Base-by-base conservation (phyloP, 2,888 invertebrate species). In the Caenorhabditis panamensis region DNA sequence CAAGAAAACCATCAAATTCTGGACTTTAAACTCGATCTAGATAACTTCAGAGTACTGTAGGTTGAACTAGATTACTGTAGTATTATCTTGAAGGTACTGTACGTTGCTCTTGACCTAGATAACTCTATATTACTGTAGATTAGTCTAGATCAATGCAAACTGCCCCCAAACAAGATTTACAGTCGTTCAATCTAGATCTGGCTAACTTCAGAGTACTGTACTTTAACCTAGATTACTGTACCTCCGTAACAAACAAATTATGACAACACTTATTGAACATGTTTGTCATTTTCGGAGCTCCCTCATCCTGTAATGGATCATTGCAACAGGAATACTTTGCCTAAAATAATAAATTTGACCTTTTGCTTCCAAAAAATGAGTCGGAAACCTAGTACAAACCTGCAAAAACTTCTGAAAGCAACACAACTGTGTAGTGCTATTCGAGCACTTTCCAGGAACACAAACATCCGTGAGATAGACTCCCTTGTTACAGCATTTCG, bases 361-460 rank as follows among this genome's bases (percentile, higher is more conserved):
- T 9, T n/a, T 16, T 9, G 20, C 16, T 18, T 8, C 18, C n/a
- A 31, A 31, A 31, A 31, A 31, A 31, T 6, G 9, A 31, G 9
- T 31, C 9, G 31, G 41, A 41, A 16, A 41, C 47, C 5, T 47
- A 89, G n/a, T n/a, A 31, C 4, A 31, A 6, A 31, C 89, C 86
- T 90, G 90, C n/a, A 91, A 68, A 73, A 90, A 91, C 62, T 89
- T 90, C 73, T 91, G 91, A 49, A 91, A 88, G 63, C 91, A 91
- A 53, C 91, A 91, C 20, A 91, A 71, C 47, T 89, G 90, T 0
- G 80, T 68, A 0, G 89, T 91, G 16, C 82, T 69, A 36, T 89
- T 89, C 3, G 88, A 85, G 69, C 91, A 91, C 71, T 86, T 87
- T 54, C 89, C 89, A 0, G 89, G 87, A n/a, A 86, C 67, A 79